Percentiles rank a stretch among this genome's conserved stretches.
Evolutionary conservation across 1,140 invertebrate genomes (phyloP).

Genomic region (Ips typographus): DNA sequence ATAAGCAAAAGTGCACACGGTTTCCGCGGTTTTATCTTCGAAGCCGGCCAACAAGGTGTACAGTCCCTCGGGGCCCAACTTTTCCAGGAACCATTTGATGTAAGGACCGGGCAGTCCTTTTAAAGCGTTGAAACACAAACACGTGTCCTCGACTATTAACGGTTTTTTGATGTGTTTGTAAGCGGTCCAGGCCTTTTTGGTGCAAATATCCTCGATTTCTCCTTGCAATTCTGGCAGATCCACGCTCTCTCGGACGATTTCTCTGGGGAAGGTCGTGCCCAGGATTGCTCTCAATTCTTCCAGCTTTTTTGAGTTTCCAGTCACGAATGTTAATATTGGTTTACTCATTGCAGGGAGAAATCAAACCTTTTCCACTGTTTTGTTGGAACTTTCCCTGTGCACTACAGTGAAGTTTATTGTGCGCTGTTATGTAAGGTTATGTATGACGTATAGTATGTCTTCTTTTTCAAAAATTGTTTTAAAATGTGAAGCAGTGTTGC

Average conservation of each 20-base stretch:
- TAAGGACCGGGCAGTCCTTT: conserved; percentile 94
- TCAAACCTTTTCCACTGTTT: too few relatives aligned
- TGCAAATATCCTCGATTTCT: conserved; percentile 82
- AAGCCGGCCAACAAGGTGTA: conserved; percentile 75
- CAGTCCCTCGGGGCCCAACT: conserved; percentile 84
- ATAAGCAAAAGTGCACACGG: conserved; percentile 90
- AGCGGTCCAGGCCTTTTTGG: conserved; percentile 82
- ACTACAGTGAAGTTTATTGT: too few relatives aligned
- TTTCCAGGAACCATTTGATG: conserved; percentile 97
- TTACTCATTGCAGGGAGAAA: conserved; percentile 43
- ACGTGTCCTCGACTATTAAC: conserved; percentile 93
- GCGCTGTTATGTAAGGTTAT: too few relatives aligned
- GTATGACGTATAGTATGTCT: too few relatives aligned
- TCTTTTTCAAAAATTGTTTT: too few relatives aligned
- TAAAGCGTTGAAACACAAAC: conserved; percentile 91
- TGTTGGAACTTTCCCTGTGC: too few relatives aligned
- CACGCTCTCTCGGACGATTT: conserved; percentile 70
- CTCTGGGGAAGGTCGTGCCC: conserved; percentile 71
- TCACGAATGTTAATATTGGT: conserved; percentile 77
- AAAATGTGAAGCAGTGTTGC: too few relatives aligned
- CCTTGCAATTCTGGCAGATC: conserved; percentile 95
- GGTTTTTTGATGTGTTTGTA: conserved; percentile 73
- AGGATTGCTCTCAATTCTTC: conserved; percentile 87
- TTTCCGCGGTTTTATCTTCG: conserved; percentile 91
- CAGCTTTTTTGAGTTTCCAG: conserved; percentile 90